phyloP scores from a whole-genome alignment of 1,140 invertebrate genomes.

The Caenorhabditis brenneri region DNA sequence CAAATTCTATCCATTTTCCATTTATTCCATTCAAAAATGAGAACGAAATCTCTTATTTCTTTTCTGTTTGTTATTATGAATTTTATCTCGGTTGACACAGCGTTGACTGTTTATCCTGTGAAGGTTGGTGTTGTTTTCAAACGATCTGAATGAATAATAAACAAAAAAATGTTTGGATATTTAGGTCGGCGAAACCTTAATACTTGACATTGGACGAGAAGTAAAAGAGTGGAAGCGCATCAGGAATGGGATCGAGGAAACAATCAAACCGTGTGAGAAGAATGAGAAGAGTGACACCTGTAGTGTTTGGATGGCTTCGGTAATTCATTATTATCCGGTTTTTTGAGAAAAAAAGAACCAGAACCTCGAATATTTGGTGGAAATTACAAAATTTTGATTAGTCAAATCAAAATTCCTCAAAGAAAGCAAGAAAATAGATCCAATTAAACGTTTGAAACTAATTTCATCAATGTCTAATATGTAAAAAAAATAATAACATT shows the following conservation, averaged over 20 bases:
- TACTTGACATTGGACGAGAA: slow-evolving; percentile 29
- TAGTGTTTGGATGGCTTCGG: neutral
- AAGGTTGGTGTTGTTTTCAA: neutral
- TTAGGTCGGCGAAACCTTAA: slow-evolving; percentile 16
- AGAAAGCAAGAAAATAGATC: too few relatives aligned
- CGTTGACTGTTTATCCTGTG: slow-evolving; percentile 1
- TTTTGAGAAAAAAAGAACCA: neutral
- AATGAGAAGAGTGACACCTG: neutral
- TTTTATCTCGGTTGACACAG: neutral
- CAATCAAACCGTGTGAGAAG: neutral
- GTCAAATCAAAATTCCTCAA: too few relatives aligned
- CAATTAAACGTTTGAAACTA: too few relatives aligned
- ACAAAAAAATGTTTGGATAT: neutral
- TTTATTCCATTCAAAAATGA: neutral
- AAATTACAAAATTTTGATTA: too few relatives aligned
- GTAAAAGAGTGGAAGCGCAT: slow-evolving; percentile 33
- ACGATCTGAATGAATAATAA: neutral
- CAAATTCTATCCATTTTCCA: too few relatives aligned
- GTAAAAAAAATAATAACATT: neutral
- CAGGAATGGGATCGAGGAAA: slow-evolving; percentile 30
- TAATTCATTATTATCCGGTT: neutral
- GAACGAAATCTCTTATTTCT: too few relatives aligned
- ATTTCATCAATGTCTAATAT: too few relatives aligned
- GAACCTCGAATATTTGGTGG: too few relatives aligned
- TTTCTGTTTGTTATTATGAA: neutral